Conservation (phyloP, 2,113 vertebrate genomes). For the Tiliqua scincoides region DNA sequence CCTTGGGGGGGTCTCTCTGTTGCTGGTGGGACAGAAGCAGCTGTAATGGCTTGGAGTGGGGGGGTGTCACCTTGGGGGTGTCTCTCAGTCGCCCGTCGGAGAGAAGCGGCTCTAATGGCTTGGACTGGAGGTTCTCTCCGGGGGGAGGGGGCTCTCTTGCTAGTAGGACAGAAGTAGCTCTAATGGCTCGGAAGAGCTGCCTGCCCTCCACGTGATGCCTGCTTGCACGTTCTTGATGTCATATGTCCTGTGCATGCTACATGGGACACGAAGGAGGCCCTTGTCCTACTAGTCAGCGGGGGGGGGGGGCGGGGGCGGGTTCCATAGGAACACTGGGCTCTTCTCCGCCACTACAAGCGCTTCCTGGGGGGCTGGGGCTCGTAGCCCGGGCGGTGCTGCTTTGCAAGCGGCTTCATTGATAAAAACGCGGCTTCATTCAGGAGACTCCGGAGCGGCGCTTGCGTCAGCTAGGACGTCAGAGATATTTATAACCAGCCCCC, state of each 20-base stretch:
- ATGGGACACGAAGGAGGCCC: not conserved
- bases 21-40: not conserved
- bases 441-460: constrained; percentile 96
- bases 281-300: not conserved
- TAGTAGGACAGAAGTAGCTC: not conserved
- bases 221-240: not conserved
- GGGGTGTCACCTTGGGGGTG: not conserved
- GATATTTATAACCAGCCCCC: constrained; percentile 92
- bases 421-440: constrained; percentile 96
- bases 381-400: constrained; percentile 25
- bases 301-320: not conserved
- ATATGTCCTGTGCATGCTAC: not conserved
- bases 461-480: constrained; percentile 97
- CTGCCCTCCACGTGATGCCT: not conserved
- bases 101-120: not conserved
- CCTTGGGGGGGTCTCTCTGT: not conserved
- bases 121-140: not conserved
- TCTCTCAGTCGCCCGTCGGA: not conserved
- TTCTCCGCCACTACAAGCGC: not conserved
- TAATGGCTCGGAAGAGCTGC: not conserved
- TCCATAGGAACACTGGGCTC: too few relatives aligned
- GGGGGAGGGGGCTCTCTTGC: not conserved
- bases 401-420: constrained; percentile 92
- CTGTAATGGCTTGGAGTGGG: not conserved
- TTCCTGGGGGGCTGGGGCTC: not conserved